Conservation (phyloP, 2,888 invertebrate species). For the Epinotia demarniana region DNA sequence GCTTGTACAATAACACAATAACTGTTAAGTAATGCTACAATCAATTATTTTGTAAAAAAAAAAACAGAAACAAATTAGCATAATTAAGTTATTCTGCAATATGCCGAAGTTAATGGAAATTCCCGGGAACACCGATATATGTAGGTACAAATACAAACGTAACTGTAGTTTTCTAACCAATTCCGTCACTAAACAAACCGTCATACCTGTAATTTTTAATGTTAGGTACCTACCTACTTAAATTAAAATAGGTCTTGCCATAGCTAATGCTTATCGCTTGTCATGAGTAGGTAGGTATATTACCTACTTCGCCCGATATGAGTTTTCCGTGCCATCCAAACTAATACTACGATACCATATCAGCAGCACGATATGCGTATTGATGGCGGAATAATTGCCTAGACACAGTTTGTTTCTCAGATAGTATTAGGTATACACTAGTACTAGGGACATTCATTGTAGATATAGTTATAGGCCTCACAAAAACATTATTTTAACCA, state of each 20-base stretch:
- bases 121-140: too few species aligned
- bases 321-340: constrained; percentile 4
- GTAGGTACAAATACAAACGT: too few species aligned
- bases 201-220: too few species aligned
- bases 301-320: background rate
- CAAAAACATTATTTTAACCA: too few species aligned
- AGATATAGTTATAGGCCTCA: background rate
- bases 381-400: background rate
- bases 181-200: background rate
- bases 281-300: background rate
- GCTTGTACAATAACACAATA: too few species aligned
- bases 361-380: background rate
- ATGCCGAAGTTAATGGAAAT: too few species aligned
- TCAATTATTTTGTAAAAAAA: too few species aligned
- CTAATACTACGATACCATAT: background rate
- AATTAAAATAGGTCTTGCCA: background rate
- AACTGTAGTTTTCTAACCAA: background rate
- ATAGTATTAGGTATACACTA: background rate
- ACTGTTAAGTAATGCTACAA: too few species aligned
- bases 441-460: background rate
- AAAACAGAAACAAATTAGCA: too few species aligned
- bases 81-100: too few species aligned
- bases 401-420: background rate
- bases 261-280: constrained; percentile 20
- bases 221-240: background rate